phyloP scores from a whole-genome alignment of 2,888 invertebrate genomes.

The Trichopoda pennipes region DNA sequence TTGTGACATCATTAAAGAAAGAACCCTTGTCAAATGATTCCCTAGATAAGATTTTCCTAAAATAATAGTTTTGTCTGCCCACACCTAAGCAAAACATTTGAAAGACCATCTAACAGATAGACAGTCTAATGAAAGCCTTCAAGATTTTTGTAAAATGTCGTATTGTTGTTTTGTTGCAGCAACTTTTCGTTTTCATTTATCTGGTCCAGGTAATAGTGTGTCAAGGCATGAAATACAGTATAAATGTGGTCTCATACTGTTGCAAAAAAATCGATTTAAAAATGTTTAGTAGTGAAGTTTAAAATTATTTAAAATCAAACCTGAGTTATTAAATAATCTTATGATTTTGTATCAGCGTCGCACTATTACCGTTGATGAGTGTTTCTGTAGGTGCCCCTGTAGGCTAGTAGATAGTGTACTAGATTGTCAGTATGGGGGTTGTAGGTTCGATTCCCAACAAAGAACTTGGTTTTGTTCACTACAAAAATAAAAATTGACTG shows the following conservation, averaged over 20 bases:
- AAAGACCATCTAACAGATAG: slow-evolving; percentile 37
- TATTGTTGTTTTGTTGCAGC: slow-evolving; percentile 41
- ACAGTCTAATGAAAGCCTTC: slow-evolving; percentile 66
- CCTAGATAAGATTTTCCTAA: slow-evolving; percentile 68
- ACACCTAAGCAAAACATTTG: not conserved
- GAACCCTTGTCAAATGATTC: slow-evolving; percentile 78
- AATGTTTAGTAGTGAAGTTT: slow-evolving; percentile 3
- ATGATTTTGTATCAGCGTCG: too few relatives aligned
- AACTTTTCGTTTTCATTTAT: slow-evolving; percentile 15
- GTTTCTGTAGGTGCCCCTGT: too few relatives aligned
- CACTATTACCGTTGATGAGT: too few relatives aligned
- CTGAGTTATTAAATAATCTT: too few relatives aligned
- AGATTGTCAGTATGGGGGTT: too few relatives aligned
- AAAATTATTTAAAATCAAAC: not conserved
- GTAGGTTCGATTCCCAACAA: too few relatives aligned
- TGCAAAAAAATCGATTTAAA: slow-evolving; percentile 26
- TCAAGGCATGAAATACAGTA: slow-evolving; percentile 63
- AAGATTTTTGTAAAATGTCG: slow-evolving; percentile 59
- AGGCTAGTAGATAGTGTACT: too few relatives aligned
- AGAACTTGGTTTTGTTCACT: too few relatives aligned
- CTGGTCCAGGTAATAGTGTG: slow-evolving; percentile 66
- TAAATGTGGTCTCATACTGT: slow-evolving; percentile 18
- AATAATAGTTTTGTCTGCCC: slow-evolving; percentile 66
- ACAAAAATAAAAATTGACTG: too few relatives aligned
- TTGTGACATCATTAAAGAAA: slow-evolving; percentile 75